Base-by-base conservation (phyloP, 2,113 vertebrate species). In the Speoplatyrhinus poulsoni region DNA sequence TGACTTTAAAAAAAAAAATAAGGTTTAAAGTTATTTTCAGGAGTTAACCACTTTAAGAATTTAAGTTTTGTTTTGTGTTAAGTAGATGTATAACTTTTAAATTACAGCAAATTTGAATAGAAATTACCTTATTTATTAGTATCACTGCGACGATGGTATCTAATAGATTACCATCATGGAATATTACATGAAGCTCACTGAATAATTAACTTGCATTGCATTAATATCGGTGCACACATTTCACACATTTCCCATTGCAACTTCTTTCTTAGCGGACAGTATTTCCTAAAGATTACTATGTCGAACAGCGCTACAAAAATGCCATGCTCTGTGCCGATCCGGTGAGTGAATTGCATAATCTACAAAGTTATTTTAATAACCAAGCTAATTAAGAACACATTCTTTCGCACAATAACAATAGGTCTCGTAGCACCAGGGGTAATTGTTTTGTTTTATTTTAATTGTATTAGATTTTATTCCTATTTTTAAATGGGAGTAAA, bases 231-330 rank as follows among this genome's bases (percentile, higher is more conserved):
- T 65, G 3, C 9, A 26, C 59, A 60, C 7, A 50, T 64, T 54
- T 67, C 17, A 62, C 26, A 68, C 65, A 1, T 63, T 33, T 49
- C 36, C 59, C n/a, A 66, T 47, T 58, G 13, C 12, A 49, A 17
- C 52, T 62, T 62, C 15, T 64, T 19, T 63, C 32, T 79, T 67
- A 93, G 93, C 79, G 82, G 59, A 64, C 79, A 49, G 91, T 90
- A 1, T 93, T 93, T 76, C 93, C 93, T 6, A 91, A 81, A 69
- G 81, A 93, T 77, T 93, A 93, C 74, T 32, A 83, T 65, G 82
- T 93, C 19, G 69, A 73, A 46, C 92, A 93, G 70, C 80, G 60
- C 72, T 93, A 91, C 76, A 85, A 76, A 32, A 85, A 58, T 65
- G 88, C 60, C 76, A 84, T 91, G 78, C 80, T 91, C 61, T 93